Evolutionary conservation across 1,140 invertebrate species (phyloP).

Genomic region (Chionoecetes opilio): DNA sequence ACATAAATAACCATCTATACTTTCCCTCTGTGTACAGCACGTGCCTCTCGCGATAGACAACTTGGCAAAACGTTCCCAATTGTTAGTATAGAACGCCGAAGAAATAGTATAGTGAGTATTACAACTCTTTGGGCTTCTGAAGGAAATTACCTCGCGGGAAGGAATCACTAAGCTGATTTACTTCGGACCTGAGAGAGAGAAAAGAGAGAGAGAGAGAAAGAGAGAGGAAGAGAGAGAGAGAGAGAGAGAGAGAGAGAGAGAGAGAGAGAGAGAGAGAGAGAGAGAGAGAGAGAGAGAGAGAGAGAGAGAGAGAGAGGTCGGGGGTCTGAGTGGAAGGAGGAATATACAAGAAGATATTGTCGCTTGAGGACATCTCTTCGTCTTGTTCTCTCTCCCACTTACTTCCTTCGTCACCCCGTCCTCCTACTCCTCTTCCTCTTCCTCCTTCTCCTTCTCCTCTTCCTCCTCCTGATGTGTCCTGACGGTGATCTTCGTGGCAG

Average conservation of each 20-base stretch:
- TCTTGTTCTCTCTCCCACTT: background rate
- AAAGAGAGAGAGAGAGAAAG: conserved; percentile 50
- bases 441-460: background rate
- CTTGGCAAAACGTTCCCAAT: background rate
- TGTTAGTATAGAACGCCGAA: background rate
- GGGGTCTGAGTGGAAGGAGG: background rate
- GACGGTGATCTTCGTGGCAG: background rate
- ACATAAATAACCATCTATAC: too few species aligned
- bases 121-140: background rate
- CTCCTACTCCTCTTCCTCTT: background rate
- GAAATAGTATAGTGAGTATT: background rate
- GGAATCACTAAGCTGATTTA: conserved; percentile 19
- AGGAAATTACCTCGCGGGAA: background rate
- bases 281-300: conserved; percentile 8
- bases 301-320: conserved; percentile 40
- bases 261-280: background rate
- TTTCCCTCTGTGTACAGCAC: too few species aligned
- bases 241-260: background rate
- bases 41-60: background rate
- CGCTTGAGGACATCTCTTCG: background rate
- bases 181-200: background rate
- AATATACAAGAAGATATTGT: background rate
- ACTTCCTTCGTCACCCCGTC: background rate
- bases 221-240: conserved; percentile 34
- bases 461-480: background rate